These are phyloP conservation scores for Melanophora roralis DNA, from an alignment of 2,888 invertebrate species.

Conservation along the genomic window DNA sequence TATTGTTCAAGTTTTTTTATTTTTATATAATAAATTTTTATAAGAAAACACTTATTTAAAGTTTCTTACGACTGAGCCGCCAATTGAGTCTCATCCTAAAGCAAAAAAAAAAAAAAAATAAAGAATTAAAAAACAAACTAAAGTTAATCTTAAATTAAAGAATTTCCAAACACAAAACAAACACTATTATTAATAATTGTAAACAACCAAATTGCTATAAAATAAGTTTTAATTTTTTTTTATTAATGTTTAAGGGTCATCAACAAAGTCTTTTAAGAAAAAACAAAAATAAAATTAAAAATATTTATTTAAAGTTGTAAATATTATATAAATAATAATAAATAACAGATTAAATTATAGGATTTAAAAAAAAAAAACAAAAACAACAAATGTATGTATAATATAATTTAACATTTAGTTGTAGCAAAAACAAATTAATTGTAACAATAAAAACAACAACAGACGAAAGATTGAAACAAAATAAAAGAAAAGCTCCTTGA, in stretches of 20 bases:
- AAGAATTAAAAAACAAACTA: neutral
- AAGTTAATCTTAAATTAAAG: neutral
- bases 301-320: slow-evolving; percentile 59
- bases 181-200: slow-evolving; percentile 48
- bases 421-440: slow-evolving; percentile 30
- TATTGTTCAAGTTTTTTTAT: slow-evolving; percentile 47
- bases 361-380: slow-evolving; percentile 4
- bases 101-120: slow-evolving; percentile 7
- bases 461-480: slow-evolving; percentile 33
- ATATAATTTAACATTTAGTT: slow-evolving; percentile 38
- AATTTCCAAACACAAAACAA: slow-evolving; percentile 6
- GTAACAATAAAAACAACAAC: slow-evolving; percentile 36
- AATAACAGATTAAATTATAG: slow-evolving; percentile 26
- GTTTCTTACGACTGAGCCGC: slow-evolving; percentile 47
- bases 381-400: slow-evolving; percentile 42
- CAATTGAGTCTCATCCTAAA: slow-evolving; percentile 55
- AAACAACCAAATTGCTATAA: slow-evolving; percentile 55
- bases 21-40: slow-evolving; percentile 20
- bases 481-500: slow-evolving; percentile 53
- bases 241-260: slow-evolving; percentile 35
- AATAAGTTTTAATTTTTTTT: slow-evolving; percentile 43
- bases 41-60: slow-evolving; percentile 16
- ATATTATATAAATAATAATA: slow-evolving; percentile 46
- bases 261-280: slow-evolving; percentile 37
- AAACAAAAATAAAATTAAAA: neutral